Evolutionary conservation across 2,113 vertebrate species (phyloP), one percentile per base, ranked within the genome.

Genomic region (Mobula hypostoma): DNA sequence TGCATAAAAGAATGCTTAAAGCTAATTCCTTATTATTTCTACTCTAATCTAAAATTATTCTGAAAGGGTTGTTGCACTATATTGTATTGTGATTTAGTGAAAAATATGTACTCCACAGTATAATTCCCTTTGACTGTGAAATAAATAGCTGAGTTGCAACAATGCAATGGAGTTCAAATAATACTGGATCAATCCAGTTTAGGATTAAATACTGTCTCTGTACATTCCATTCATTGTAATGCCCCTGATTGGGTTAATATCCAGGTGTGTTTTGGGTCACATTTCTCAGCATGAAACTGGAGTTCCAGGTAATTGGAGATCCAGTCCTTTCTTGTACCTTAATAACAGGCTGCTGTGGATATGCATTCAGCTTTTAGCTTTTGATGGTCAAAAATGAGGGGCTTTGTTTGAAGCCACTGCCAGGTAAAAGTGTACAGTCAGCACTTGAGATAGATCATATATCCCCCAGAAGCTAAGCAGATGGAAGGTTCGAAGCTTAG

Each of bases 381-480:
- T n/a, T 88, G 85, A 88, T 63, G 58, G 85, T 88, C 27, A 90
- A 66, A 90, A 90, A 66, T 68, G 85, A 90, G 85, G 29, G n/a
- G 19, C 21, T n/a, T 90, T 90, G 85, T 66, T 66, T 32, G 61
- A 90, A 90, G 85, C 58, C n/a, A 8, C 5, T 61, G 61, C 29
- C 61, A 32, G 2, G 63, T 66, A 66, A 90, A 90, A 11, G 61
- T 90, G 85, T 66, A 68, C 61, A 66, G 85, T n/a, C 83, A 15
- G 58, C 58, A 63, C 56, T 32, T 32, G 61, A 7, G 85, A 12
- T 36, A n/a, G 85, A 90, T 90, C 85, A 68, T 90, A 36, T 68
- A 90, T 90, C 85, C 29, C 15, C 1, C n/a, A 7, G 14, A 14
- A n/a, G 15, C n/a, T 17, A 19, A 17, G 15, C 61, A 6, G 61